Conservation (phyloP, 2,888 invertebrate genomes). For the Flabesymbios commensalis region DNA sequence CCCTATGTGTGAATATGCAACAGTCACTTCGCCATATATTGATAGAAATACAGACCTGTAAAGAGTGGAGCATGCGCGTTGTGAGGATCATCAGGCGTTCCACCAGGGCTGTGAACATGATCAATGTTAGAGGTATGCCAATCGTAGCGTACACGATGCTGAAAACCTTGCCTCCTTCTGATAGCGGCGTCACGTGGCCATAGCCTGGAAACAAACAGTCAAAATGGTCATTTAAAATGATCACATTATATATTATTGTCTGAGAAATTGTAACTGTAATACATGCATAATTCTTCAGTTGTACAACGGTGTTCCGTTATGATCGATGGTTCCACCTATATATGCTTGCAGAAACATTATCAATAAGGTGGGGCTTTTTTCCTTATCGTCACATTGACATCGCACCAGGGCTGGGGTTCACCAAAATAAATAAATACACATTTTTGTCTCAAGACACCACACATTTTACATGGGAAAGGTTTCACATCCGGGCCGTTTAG, state of each 20-base stretch:
- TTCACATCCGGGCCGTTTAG: too few relatives aligned
- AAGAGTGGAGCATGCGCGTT: slow-evolving; percentile 70
- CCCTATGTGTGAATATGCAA: too few relatives aligned
- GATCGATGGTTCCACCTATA: neutral
- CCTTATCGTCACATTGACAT: too few relatives aligned
- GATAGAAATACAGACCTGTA: too few relatives aligned
- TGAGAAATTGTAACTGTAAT: neutral
- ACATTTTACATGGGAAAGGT: too few relatives aligned
- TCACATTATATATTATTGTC: too few relatives aligned
- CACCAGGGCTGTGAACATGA: slow-evolving; percentile 80
- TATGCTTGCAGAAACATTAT: neutral
- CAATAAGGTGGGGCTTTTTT: too few relatives aligned
- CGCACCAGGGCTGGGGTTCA: too few relatives aligned
- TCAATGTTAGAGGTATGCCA: slow-evolving; percentile 82
- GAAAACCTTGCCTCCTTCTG: slow-evolving; percentile 83
- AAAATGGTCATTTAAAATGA: neutral
- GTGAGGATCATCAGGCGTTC: slow-evolving; percentile 79
- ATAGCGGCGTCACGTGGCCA: slow-evolving; percentile 85
- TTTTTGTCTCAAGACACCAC: too few relatives aligned
- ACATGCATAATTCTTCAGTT: neutral
- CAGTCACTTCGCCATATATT: too few relatives aligned
- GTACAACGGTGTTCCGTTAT: neutral
- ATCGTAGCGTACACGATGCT: slow-evolving; percentile 84
- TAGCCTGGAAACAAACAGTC: slow-evolving; percentile 77
- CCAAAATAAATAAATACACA: too few relatives aligned